Evolutionary conservation across 2,797 vertebrate species (phyloP), one percentile per base, ranked within the genome.

Genomic region (Avahi laniger): DNA sequence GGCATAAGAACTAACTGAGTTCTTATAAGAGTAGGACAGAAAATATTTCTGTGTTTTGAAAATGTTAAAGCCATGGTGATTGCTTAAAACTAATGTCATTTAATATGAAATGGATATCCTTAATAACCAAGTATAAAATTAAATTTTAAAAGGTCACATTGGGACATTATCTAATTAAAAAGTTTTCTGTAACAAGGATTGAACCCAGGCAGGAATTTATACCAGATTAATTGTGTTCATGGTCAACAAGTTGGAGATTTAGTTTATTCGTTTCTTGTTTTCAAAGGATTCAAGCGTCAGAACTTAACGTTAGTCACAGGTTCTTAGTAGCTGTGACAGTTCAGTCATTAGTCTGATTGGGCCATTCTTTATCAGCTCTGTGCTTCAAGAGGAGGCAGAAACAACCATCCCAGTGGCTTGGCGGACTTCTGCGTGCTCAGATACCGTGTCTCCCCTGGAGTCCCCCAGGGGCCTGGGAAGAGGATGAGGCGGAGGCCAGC

Each of bases 401-500:
- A 67, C 35, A 65, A 52, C 48, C 46, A 85, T 83, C 80, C 57
- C 15, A 20, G 14, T 73, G 54, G 65, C n/a, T 86, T 0, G 7
- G 63, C 83, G 85, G 57, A 82, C 5, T 41, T 26, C 88, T 94
- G 95, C 90, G 63, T 94, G 0, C 28, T 59, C 72, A 1, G 98
- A 98, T 98, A 98, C 0, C 15, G 7, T 97, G 98, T 98, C 97
- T 2, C 35, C 1, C 93, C 0, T 50, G 7, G 93, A 92, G 63
- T 82, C 70, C 82, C 59, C 8, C 46, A 70, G 92, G 89, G 86
- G 50, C 96, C 76, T 59, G 82, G 91, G 54, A 91, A 0, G 76
- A 97, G 97, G 97, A 94, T 72, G 89, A 69, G 97, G 63, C 63
- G 93, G 96, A 97, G 97, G 98, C 98, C 98, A 97, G 96, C 97